Conservation (phyloP, 2,888 invertebrate species). For the Lepidocyrtinus sp. region DNA sequence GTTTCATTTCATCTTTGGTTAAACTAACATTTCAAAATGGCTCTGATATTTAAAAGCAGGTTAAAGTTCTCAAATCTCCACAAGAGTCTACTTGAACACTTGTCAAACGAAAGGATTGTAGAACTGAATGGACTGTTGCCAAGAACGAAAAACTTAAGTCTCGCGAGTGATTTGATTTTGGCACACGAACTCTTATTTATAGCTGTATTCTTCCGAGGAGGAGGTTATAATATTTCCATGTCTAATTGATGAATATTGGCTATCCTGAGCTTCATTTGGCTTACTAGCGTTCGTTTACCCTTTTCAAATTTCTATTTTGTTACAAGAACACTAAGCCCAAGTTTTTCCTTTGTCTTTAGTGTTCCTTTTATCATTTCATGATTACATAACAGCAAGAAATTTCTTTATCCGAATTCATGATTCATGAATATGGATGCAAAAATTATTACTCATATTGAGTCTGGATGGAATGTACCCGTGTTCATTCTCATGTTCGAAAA, state of each 20-base stretch:
- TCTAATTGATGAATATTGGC: constrained; percentile 50
- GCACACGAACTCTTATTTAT: constrained; percentile 48
- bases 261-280: not conserved
- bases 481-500: too few relatives aligned
- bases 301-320: not conserved
- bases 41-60: too few relatives aligned
- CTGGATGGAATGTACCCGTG: too few relatives aligned
- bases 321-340: not conserved
- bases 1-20: constrained; percentile 21
- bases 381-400: not conserved
- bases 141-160: constrained; percentile 28
- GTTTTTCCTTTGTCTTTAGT: not conserved
- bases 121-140: constrained; percentile 46
- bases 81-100: too few relatives aligned
- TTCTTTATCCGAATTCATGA: not conserved
- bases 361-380: not conserved
- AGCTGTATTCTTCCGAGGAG: constrained; percentile 29
- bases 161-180: constrained; percentile 41
- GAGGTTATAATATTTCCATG: constrained; percentile 47
- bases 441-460: too few relatives aligned
- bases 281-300: not conserved
- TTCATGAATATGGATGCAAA: not conserved
- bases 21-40: constrained; percentile 21
- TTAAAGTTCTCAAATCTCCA: too few relatives aligned
- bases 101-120: constrained; percentile 33